phyloP scores from a whole-genome alignment of 2,797 vertebrate species.

The Corythornis leucogaster region DNA sequence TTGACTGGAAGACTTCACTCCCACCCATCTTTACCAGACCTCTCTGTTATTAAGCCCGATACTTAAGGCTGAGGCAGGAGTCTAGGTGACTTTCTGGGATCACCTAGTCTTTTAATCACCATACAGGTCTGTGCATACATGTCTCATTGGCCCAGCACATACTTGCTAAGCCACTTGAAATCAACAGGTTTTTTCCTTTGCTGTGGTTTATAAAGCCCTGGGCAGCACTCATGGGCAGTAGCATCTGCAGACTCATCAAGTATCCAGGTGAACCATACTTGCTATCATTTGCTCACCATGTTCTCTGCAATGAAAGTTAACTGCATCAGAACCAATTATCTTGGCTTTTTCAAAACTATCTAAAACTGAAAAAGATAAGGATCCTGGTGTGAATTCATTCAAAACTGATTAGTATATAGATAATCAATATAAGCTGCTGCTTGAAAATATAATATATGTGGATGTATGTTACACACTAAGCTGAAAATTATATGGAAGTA shows the following conservation, averaged over 20 bases:
- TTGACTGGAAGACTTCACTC: background rate
- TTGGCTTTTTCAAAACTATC: background rate
- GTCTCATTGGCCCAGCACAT: background rate
- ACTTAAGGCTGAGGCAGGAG: background rate
- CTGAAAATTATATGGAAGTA: background rate
- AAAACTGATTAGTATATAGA: background rate
- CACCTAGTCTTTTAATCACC: background rate
- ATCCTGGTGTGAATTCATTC: background rate
- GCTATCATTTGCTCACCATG: accelerated
- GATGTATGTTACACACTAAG: background rate
- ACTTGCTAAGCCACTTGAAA: background rate
- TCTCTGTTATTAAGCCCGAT: background rate
- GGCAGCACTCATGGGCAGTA: background rate
- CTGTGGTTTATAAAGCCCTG: background rate
- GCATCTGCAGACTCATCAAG: background rate
- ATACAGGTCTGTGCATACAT: accelerated
- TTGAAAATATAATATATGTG: background rate
- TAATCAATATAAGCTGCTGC: background rate
- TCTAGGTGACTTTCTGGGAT: background rate
- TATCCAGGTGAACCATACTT: background rate
- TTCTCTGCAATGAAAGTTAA: background rate
- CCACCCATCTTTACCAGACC: background rate
- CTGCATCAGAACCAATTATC: background rate
- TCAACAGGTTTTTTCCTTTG: background rate
- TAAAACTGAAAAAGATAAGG: background rate